Conservation (phyloP, 37 sponge, comb jelly and placozoan genomes). For the Chondrosia reniformis region DNA sequence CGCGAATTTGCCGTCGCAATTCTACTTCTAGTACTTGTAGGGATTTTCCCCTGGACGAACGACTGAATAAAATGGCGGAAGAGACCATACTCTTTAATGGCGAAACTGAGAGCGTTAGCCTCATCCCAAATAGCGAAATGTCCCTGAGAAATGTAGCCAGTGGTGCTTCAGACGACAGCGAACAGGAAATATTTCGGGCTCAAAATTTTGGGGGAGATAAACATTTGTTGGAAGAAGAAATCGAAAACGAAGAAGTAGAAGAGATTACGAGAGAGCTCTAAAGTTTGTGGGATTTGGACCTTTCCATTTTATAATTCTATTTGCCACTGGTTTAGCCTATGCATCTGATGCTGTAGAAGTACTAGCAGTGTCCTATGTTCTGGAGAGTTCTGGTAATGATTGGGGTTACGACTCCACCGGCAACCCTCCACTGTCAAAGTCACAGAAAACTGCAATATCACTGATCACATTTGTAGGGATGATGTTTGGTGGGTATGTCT, state of each 20-base stretch:
- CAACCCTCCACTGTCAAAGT: slow-evolving; percentile 20
- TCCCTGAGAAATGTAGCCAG: neutral
- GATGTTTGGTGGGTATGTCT: slow-evolving; percentile 65
- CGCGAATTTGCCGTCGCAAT: too few relatives aligned
- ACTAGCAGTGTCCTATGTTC: slow-evolving; percentile 46
- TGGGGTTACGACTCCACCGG: neutral
- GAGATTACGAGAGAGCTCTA: slow-evolving; percentile 63
- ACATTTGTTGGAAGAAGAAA: neutral
- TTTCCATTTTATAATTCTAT: slow-evolving; percentile 46
- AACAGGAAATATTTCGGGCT: too few relatives aligned
- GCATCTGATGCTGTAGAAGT: slow-evolving; percentile 70
- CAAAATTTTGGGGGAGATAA: neutral
- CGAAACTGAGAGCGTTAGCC: neutral
- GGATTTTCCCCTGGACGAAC: too few relatives aligned
- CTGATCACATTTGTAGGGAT: slow-evolving; percentile 68
- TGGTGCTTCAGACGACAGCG: neutral
- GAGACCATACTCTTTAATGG: neutral
- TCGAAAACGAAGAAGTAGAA: slow-evolving; percentile 32
- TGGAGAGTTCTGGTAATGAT: slow-evolving; percentile 28
- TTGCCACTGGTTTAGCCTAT: slow-evolving; percentile 55
- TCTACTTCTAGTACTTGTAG: too few relatives aligned
- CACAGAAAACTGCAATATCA: slow-evolving; percentile 31
- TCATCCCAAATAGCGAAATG: neutral
- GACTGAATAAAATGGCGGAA: neutral
- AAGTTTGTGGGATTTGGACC: slow-evolving; percentile 52